Evolutionary conservation across 2,797 vertebrate species (phyloP), one percentile per base, ranked within the genome.

Genomic region (Eurystomus glaucurus): DNA sequence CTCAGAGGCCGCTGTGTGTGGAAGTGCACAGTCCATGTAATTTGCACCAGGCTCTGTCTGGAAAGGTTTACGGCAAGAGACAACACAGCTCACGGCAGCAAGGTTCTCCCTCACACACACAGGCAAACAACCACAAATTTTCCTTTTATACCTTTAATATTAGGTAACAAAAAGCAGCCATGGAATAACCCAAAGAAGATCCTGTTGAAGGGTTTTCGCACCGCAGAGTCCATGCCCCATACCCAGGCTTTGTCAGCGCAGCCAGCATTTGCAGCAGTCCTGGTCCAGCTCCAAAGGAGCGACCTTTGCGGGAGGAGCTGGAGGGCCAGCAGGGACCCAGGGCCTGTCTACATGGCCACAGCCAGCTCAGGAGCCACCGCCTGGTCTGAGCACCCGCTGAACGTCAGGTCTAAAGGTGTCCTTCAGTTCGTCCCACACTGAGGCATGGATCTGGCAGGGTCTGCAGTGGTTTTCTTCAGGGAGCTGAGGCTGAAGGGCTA

Each of bases 101-200:
- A 46, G 20, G n/a, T 51, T 75, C 52, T 88, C 21, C 41, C 60
- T 65, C 28, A 14, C 28, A 50, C 31, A 31, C 9, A 76, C 4
- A 39, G 41, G 39, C 7, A 66, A 87, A 68, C 1, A 0, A 61
- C 54, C 14, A 26, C 0, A 0, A 45, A 25, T 77, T 60, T 83
- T 84, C 15, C 35, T 84, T 92, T 68, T 82, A 23, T n/a, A 51
- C 22, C 18, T 74, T 90, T 89, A 62, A 70, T 62, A 58, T 45
- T 57, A 23, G 16, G 9, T 71, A 88, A n/a, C 46, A 84, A 39
- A 6, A 77, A 82, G 33, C 18, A 60, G 19, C 45, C 35, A 20
- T 11, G 23, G 48, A 69, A 51, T 46, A 60, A 76, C 33, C 41
- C 74, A 54, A 43, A 83, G 33, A 14, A 51, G 68, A 76, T 71